Evolutionary conservation across 2,888 invertebrate species (phyloP), one percentile per base, ranked within the genome.

Genomic region (Aquatica leii): DNA sequence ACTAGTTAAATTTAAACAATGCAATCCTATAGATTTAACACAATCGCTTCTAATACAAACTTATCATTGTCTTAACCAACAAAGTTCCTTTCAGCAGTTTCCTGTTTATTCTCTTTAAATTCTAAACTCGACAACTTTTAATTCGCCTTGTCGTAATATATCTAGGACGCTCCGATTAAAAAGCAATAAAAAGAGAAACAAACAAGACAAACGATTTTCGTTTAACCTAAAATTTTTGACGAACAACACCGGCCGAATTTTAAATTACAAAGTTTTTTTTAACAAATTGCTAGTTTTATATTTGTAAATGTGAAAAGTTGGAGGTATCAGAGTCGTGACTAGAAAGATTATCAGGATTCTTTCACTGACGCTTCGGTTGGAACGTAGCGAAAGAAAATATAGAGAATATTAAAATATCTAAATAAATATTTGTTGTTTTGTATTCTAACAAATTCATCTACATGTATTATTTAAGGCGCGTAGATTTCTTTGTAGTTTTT

Each of bases 291-390:
- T 65, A 61, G 69, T 73, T 72, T 69, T 67, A 71, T 73, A 73
- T 73, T 73, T 73, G 73, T 71, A 73, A 73, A 73, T 73, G 72
- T 68, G 70, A 70, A 72, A 73, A 73, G 71, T 73, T 73, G 69
- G 59, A 65, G 56, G 66, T 62, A 65, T 64, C 62, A 63, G 68
- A 69, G 61, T 68, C 71, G 71, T 71, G 72, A 71, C 71, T 67
- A 70, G 69, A 70, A 70, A 46, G 69, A 66, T 69, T 67, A 66
- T 62, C 56, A 56, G 63, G 24, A 57, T 51, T 55, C 49, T 54
- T 51, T 55, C 41, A 51, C 34, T 50, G 53, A 55, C 18, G 59
- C 41, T 59, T 53, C 40, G 41, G 31, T 50, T 49, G 43, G 51
- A 50, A 51, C 21, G 24, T 4, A 24, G 6, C 6, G 41, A 52